These are phyloP conservation scores for Belgica antarctica DNA, from an alignment of 2,888 invertebrate genomes.

Conservation along the genomic window DNA sequence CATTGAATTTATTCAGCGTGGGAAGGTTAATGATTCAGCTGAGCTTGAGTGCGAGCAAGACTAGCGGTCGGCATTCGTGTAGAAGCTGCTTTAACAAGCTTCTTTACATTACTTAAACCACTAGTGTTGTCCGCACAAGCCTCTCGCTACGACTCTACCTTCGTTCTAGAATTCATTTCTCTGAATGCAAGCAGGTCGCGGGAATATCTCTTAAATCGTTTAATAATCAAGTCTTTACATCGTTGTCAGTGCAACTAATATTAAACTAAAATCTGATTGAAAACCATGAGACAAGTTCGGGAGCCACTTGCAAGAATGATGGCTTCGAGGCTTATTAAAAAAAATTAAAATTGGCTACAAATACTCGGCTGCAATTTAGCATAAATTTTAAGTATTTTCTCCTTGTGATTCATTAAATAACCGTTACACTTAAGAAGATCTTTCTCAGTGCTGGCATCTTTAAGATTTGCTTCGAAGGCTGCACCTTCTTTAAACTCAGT, in stretches of 20 bases:
- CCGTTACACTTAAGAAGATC: neutral
- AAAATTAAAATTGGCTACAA: neutral
- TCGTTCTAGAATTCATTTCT: too few species aligned
- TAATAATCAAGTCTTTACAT: conserved; percentile 3
- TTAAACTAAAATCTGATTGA: conserved; percentile 1
- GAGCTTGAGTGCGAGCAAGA: too few species aligned
- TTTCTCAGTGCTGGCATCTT: neutral
- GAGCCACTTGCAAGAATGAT: too few species aligned
- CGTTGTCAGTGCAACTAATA: neutral
- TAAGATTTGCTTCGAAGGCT: neutral
- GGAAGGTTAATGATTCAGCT: too few species aligned
- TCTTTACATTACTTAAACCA: neutral
- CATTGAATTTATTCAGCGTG: too few species aligned
- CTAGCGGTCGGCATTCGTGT: too few species aligned
- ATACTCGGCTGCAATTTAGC: neutral
- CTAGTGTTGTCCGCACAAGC: neutral
- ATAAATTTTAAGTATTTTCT: conserved; percentile 19
- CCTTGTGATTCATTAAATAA: neutral
- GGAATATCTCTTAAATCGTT: too few species aligned
- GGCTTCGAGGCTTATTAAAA: neutral
- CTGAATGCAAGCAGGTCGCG: too few species aligned
- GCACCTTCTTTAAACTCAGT: neutral
- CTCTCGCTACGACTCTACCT: too few species aligned
- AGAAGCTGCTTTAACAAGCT: neutral
- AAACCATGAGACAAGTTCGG: neutral